A percentile compares a stretch with the other conserved stretches of the same genome.
Conservation (phyloP, 2,113 vertebrate species). For the Sigmodon hispidus region DNA sequence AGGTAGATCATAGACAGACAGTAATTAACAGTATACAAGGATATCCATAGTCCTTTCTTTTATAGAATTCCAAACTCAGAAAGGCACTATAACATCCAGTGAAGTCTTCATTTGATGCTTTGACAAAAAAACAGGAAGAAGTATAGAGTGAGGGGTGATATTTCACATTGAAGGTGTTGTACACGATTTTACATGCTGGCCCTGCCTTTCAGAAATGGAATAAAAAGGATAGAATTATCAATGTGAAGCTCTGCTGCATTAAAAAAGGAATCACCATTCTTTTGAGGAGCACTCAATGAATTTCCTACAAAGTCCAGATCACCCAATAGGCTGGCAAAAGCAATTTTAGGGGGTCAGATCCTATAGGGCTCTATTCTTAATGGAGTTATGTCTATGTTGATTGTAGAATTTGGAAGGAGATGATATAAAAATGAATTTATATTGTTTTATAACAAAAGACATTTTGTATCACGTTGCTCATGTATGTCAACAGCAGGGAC, state of each 20-base stretch:
- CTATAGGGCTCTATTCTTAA: background rate
- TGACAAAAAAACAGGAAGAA: too few species aligned
- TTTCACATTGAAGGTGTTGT: background rate
- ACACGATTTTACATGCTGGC: too few species aligned
- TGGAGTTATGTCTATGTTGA: too few species aligned
- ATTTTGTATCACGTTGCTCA: background rate
- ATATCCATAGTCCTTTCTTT: background rate
- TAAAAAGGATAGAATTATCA: background rate
- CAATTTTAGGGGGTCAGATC: background rate
- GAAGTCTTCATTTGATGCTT: background rate
- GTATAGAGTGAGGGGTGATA: background rate
- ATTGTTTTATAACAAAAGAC: background rate
- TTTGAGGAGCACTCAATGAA: background rate
- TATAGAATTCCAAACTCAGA: background rate
- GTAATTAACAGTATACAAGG: background rate
- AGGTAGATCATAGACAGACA: background rate
- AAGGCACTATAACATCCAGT: background rate
- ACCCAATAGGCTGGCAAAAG: background rate
- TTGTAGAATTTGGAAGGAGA: background rate
- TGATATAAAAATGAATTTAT: background rate
- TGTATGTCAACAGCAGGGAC: background rate
- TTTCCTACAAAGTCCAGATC: background rate
- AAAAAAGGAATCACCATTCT: background rate
- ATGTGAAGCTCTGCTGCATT: too few species aligned
- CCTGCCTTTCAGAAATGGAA: background rate